These are phyloP conservation scores for Petrophora chlorosata DNA, from an alignment of 2,888 invertebrate genomes.

Conservation along the genomic window DNA sequence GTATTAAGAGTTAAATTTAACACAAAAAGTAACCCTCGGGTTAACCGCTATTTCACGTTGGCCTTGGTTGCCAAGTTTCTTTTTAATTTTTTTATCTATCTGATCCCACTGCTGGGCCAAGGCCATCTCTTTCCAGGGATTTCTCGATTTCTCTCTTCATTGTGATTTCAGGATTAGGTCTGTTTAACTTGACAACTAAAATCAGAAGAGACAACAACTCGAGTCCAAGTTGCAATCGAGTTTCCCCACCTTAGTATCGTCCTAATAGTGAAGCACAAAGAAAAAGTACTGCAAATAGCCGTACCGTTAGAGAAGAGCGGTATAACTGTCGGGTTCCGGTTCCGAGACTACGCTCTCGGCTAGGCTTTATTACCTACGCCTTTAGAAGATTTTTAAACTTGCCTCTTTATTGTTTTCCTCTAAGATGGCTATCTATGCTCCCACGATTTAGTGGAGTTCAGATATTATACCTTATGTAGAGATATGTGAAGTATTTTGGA, in stretches of 20 bases:
- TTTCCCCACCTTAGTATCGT: slow-evolving; percentile 36
- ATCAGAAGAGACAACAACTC: background rate
- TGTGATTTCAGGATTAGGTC: no score
- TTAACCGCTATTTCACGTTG: no score
- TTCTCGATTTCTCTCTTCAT: no score
- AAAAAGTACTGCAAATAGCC: slow-evolving; percentile 70
- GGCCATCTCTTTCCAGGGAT: no score
- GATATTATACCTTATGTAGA: no score
- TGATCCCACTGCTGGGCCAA: no score
- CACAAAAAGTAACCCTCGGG: no score
- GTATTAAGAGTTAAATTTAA: no score
- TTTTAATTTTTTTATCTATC: no score
- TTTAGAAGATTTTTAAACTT: slow-evolving; percentile 33
- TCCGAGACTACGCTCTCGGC: slow-evolving; percentile 44
- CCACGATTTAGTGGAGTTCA: slow-evolving; percentile 13
- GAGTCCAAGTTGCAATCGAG: slow-evolving; percentile 1
- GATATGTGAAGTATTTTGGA: no score
- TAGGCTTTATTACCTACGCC: slow-evolving; percentile 48
- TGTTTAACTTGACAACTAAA: no score
- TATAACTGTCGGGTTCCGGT: slow-evolving; percentile 75
- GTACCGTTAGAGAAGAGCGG: slow-evolving; percentile 71
- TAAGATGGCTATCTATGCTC: slow-evolving; percentile 20
- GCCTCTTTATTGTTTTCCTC: slow-evolving; percentile 41
- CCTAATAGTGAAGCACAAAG: slow-evolving; percentile 59
- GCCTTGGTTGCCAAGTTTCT: no score